A percentile compares a stretch with the other conserved stretches of the same genome.
Evolutionary conservation across 2,113 vertebrate genomes (phyloP).

Genomic region (Calidris pygmaea): DNA sequence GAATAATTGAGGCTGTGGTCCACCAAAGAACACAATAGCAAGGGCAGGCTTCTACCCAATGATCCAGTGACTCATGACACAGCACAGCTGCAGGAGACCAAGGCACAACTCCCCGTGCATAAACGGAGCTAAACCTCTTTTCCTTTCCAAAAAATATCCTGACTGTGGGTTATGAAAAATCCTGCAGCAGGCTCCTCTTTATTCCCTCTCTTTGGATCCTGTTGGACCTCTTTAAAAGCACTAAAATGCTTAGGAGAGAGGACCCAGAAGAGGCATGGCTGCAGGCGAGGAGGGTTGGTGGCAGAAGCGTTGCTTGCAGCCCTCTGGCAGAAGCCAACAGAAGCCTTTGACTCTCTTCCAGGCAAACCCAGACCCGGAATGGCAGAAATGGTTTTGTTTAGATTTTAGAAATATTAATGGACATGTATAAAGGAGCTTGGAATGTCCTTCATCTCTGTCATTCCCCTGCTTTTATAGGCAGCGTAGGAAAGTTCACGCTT

Average conservation of each 20-base stretch:
- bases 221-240: neutral
- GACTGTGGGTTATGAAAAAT: neutral
- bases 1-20: neutral
- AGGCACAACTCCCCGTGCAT: neutral
- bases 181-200: neutral
- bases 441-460: neutral
- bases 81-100: neutral
- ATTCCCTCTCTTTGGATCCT: neutral
- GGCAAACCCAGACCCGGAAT: neutral
- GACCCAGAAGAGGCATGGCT: neutral
- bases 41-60: neutral
- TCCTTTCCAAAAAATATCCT: neutral
- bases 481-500: neutral
- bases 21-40: neutral
- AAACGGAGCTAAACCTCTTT: neutral
- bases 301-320: fast-evolving
- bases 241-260: neutral
- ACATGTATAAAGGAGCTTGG: neutral
- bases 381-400: neutral
- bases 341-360: neutral
- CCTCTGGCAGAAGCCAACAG: neutral
- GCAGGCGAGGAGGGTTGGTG: neutral
- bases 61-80: neutral
- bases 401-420: neutral
- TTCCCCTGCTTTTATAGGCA: neutral